These are phyloP conservation scores for Bergia puertoricense DNA, from an alignment of 92 coral and sea anemone genomes.

Conservation along the genomic window DNA sequence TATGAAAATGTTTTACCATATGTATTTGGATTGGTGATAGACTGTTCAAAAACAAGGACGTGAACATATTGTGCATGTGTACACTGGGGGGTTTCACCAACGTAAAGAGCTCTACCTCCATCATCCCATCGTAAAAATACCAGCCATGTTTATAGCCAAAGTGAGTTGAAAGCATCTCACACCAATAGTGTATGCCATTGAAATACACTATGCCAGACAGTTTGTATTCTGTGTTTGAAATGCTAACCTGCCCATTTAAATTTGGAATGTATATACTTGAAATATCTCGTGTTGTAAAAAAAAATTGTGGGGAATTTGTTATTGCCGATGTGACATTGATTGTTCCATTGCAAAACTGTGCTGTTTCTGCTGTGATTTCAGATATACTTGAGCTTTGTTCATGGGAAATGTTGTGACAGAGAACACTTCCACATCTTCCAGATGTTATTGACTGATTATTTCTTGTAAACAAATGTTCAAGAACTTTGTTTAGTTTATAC, in stretches of 20 bases:
- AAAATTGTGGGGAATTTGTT: not conserved
- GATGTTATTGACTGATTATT: conserved; percentile 1
- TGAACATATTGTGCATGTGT: conserved; percentile 15
- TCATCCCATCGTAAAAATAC: conserved; percentile 46
- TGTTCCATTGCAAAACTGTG: not conserved
- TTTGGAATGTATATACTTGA: conserved; percentile 5
- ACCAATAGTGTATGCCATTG: conserved; percentile 43
- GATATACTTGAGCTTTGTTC: not conserved
- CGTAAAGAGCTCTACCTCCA: conserved; percentile 35
- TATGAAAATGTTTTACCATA: conserved; percentile 38
- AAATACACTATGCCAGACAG: conserved; percentile 38
- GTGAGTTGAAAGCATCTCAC: conserved; percentile 33
- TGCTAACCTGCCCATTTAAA: not conserved
- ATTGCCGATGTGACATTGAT: not conserved
- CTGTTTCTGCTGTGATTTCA: not conserved
- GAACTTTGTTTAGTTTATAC: conserved; percentile 8
- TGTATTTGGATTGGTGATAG: not conserved
- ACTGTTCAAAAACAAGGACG: conserved; percentile 33
- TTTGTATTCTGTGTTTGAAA: conserved; percentile 13
- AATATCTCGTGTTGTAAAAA: not conserved
- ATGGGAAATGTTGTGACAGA: not conserved
- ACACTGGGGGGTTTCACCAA: conserved; percentile 33
- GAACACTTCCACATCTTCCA: conserved; percentile 35
- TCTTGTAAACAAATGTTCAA: conserved; percentile 39
- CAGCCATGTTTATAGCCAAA: conserved; percentile 37